A percentile compares a stretch with the other conserved stretches of the same genome.
phyloP scores from a whole-genome alignment of 2,113 vertebrate genomes.

The Heliornis fulica region DNA sequence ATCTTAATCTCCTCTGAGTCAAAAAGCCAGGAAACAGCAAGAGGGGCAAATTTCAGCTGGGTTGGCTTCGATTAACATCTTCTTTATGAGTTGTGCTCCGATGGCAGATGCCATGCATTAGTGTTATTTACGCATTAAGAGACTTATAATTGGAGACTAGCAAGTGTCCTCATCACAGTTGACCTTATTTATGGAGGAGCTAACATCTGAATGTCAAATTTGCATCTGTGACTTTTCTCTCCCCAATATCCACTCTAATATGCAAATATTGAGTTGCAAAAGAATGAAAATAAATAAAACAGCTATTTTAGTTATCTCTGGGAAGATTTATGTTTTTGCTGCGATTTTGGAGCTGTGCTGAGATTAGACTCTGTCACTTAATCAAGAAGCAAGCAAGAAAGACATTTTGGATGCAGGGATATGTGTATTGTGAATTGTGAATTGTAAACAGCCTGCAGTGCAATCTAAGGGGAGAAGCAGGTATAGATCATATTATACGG shows the following conservation, averaged over 20 bases:
- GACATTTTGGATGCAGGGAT: background rate
- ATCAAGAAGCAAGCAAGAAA: conserved; percentile 27
- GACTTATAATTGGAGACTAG: conserved; percentile 74
- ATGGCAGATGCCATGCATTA: conserved; percentile 69
- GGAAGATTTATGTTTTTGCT: conserved; percentile 54
- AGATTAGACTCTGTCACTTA: conserved; percentile 43
- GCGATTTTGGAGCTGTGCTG: background rate
- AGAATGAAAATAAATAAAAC: conserved; percentile 40
- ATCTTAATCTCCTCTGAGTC: background rate
- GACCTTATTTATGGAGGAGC: conserved; percentile 75
- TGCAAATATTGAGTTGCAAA: conserved; percentile 65
- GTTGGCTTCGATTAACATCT: conserved; percentile 2
- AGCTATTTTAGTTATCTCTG: conserved; percentile 39
- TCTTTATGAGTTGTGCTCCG: conserved; percentile 40
- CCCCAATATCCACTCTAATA: conserved; percentile 62
- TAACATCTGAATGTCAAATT: conserved; percentile 77
- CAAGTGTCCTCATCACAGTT: conserved; percentile 72
- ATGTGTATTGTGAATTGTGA: conserved; percentile 43
- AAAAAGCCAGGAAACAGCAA: background rate
- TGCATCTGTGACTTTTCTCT: conserved; percentile 61
- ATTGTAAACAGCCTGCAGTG: conserved; percentile 46
- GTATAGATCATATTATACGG: conserved; percentile 33
- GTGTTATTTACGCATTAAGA: conserved; percentile 72
- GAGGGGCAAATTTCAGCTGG: background rate
- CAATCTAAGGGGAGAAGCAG: conserved; percentile 8